A percentile compares a stretch with the other conserved stretches of the same genome.
These are phyloP conservation scores for Pardosa pseudoannulata DNA, from an alignment of 2,888 invertebrate genomes.

Conservation along the genomic window DNA sequence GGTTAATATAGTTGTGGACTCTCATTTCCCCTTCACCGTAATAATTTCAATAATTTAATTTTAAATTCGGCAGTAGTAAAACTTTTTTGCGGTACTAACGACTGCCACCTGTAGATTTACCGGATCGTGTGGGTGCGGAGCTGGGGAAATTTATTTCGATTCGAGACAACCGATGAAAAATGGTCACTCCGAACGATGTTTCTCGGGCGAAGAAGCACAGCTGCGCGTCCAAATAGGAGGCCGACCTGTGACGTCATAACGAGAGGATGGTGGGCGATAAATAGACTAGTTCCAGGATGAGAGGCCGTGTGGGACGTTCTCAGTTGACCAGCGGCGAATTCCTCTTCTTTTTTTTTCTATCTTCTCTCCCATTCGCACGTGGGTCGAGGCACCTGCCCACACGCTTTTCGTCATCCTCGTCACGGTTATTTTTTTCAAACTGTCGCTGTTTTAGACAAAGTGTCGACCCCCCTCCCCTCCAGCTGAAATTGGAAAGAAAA, in stretches of 20 bases:
- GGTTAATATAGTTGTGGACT: no score
- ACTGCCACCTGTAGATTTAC: no score
- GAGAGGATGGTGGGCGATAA: constrained; percentile 22
- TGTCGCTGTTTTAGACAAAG: neutral
- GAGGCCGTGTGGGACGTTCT: neutral
- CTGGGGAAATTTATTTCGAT: no score
- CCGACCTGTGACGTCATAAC: neutral
- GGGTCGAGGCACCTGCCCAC: neutral
- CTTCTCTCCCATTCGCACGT: neutral
- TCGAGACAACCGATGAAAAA: neutral
- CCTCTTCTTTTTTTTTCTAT: neutral
- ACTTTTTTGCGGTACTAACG: no score
- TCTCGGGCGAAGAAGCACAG: neutral
- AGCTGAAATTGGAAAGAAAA: no score
- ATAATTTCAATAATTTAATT: no score
- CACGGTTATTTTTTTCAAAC: neutral
- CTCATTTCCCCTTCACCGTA: no score
- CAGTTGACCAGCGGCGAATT: neutral
- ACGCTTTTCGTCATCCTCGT: neutral
- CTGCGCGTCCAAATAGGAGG: neutral
- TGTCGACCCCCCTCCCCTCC: neutral
- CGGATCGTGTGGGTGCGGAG: no score
- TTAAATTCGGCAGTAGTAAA: no score
- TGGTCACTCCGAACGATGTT: neutral
- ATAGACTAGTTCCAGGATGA: constrained; percentile 2